Evolutionary conservation across 37 sponge, comb jelly and placozoan genomes (phyloP).

Genomic region (Hormiphora californensis): DNA sequence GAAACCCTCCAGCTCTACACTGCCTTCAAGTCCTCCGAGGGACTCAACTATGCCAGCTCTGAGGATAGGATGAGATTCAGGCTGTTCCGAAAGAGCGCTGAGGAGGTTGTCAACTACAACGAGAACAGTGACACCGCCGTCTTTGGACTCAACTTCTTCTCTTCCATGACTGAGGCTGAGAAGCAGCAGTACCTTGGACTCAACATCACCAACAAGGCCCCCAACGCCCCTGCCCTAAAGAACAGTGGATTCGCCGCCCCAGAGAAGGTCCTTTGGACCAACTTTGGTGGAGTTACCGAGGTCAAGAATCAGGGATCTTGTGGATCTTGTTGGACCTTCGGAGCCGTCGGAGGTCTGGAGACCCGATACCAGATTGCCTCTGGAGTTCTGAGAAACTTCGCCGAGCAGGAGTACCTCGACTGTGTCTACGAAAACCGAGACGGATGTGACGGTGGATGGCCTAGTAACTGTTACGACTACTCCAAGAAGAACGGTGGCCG

Average conservation of each 20-base stretch:
- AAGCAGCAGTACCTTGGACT: not conserved
- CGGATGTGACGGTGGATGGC: conserved; percentile 1
- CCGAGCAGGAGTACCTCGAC: conserved; percentile 48
- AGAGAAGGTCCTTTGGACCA: not conserved
- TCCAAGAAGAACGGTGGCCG: not conserved
- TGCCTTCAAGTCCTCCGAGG: not conserved
- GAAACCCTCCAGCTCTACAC: conserved; percentile 1
- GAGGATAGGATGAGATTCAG: not conserved
- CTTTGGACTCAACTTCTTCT: not conserved
- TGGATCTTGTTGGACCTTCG: conserved; percentile 44
- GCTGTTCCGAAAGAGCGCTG: conserved; percentile 14
- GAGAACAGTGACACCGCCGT: not conserved
- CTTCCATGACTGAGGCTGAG: not conserved
- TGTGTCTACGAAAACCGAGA: conserved; percentile 1
- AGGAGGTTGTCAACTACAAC: not conserved
- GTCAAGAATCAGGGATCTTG: conserved; percentile 2
- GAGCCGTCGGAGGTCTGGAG: conserved; percentile 10
- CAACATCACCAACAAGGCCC: not conserved
- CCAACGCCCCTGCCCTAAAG: not conserved
- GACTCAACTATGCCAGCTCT: not conserved
- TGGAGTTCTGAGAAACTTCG: conserved; percentile 5
- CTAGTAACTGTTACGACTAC: not conserved
- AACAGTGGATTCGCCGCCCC: not conserved
- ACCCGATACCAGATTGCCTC: not conserved
- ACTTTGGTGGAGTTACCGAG: not conserved